Evolutionary conservation across 2,888 invertebrate genomes (phyloP), one percentile per base, ranked within the genome.

Genomic region (Himalopsyche tibetana): DNA sequence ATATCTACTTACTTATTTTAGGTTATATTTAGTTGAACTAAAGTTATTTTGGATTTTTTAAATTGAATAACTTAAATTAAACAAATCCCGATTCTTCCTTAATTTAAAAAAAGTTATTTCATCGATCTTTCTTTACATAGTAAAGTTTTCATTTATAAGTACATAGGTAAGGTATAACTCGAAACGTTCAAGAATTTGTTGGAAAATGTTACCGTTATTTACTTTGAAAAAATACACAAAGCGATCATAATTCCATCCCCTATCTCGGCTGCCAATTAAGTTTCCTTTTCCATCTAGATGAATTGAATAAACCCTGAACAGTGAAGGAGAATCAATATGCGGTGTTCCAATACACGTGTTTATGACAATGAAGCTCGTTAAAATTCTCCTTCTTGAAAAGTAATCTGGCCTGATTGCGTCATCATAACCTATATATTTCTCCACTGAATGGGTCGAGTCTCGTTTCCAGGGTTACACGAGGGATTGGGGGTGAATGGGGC

Each of bases 381-480:
- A 63, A 63, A 63, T n/a, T 19, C 63, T 28, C 63, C 63, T 63
- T 63, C 63, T 63, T 63, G 63, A 63, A 19, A 63, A 28, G 19
- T 19, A 63, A 63, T 63, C 63, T 28, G 63, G 63, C 80, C 38
- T 84, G 79, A 84, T 84, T 84, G 55, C 55, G 56, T 80, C 84
- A 80, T 80, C 84, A 80, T 80, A 55, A 55, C 80, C 80, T 55
- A 56, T 63, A 63, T 63, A 19, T 84, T 55, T 38, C 55, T 28
- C 80, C 28, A 3, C 74, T 36, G 69, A 74, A 63, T 63, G 63
- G 63, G 63, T 19, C 19, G 19, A 55, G 55, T 45, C 12, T 80
- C 80, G 84, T 84, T 84, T 79, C 84, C 80, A 80, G 84, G 84
- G 84, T 80, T 55, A 84, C 84, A 38, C 38, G 55, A 51, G 5